These are phyloP conservation scores for Pyrochroa serraticornis DNA, from an alignment of 2,888 invertebrate genomes.

Conservation along the genomic window DNA sequence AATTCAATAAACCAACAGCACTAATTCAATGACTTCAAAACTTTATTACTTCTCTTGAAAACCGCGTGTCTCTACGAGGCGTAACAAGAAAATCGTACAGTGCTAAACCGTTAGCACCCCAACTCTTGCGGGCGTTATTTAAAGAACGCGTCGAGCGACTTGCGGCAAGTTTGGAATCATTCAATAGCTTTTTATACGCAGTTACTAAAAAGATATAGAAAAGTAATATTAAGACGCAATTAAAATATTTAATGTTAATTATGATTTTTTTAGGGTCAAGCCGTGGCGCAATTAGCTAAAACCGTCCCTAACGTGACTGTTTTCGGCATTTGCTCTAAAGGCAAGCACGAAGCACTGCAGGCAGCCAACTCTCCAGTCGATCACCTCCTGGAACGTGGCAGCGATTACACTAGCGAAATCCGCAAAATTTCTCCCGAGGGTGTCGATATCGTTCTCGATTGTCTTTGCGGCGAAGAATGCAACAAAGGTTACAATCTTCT, in stretches of 20 bases:
- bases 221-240: background rate
- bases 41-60: too few relatives aligned
- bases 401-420: conserved; percentile 83
- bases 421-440: conserved; percentile 80
- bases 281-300: conserved; percentile 80
- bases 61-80: too few relatives aligned
- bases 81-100: too few relatives aligned
- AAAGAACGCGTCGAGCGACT: too few relatives aligned
- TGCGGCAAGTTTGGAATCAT: too few relatives aligned
- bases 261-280: conserved; percentile 77
- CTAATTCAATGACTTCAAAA: too few relatives aligned
- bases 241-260: too few relatives aligned
- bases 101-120: too few relatives aligned
- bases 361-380: conserved; percentile 71
- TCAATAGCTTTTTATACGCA: background rate
- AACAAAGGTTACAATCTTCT: conserved; percentile 82
- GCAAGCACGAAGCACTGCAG: conserved; percentile 84
- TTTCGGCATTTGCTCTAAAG: conserved; percentile 84
- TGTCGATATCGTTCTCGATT: conserved; percentile 86
- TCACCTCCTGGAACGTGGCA: conserved; percentile 79
- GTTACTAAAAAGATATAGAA: background rate
- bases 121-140: too few relatives aligned
- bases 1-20: too few relatives aligned
- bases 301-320: conserved; percentile 81
- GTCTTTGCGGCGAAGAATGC: conserved; percentile 87